Base-by-base conservation (phyloP, 2,888 invertebrate genomes). In the Mayetiola destructor region DNA sequence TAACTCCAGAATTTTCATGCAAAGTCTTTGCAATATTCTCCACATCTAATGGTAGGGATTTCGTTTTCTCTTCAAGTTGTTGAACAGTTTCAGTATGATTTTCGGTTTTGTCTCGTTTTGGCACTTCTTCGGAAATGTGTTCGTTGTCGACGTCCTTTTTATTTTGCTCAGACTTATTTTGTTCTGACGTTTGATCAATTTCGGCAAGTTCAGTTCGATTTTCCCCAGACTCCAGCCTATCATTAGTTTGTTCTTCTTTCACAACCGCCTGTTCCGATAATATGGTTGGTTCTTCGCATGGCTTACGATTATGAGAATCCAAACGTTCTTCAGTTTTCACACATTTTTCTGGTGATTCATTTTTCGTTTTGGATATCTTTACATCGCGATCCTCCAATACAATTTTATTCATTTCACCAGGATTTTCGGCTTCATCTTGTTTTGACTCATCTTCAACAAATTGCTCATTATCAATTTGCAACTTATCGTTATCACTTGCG, bases 261-360 rank as follows among this genome's bases (percentile, higher is more conserved):
- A 8, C 3, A 16, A 8, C 14, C 8, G 16, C 18, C 53, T 30
- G 16, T 48, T 23, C 48, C 20, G 23, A 3, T 9, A n/a, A n/a
- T 9, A 29, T 30, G 39, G 39, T 30, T 53, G 4, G 16, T 30
- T 30, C n/a, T n/a, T 27, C 18, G 20, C 5, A 39, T n/a, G 6
- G 10, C 6, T 12, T 18, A 18, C 4, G 18, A 42, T 4, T 42
- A 18, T 12, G 42, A 21, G 3, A 3, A 20, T 42, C 56, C 20
- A 36, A 21, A 55, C 36, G 57, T 32, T 57, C 60, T 59, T 55
- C 56, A 54, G 16, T 58, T 40, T 37, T 57, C 36, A 37, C 59
- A 18, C 58, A 53, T 16, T 59, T 56, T 55, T 59, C 59, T 3
- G 57, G 57, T 18, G 58, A 59, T 58, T 40, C 10, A 5, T 37